phyloP scores from a whole-genome alignment of 2,888 invertebrate species.

The Uropetala carovei region DNA sequence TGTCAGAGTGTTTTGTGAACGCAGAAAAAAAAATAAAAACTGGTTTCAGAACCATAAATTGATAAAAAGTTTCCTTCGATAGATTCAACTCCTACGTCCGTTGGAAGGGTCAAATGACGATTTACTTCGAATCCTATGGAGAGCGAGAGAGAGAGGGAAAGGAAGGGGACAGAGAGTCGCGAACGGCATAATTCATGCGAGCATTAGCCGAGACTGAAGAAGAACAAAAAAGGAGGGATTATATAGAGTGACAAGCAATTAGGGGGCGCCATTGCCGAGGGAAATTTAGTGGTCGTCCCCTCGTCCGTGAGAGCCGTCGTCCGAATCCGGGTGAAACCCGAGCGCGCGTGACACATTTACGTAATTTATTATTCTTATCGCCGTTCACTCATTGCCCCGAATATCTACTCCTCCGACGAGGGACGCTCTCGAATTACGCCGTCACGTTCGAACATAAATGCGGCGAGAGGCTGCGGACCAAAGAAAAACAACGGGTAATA shows the following conservation, averaged over 20 bases:
- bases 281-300: neutral
- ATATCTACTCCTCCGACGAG: neutral
- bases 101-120: neutral
- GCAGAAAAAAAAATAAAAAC: neutral
- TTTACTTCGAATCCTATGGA: neutral
- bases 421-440: neutral
- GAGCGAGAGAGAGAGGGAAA: no score
- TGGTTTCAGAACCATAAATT: neutral
- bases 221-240: constrained; percentile 1
- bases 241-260: constrained; percentile 59
- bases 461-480: no score
- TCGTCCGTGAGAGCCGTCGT: neutral
- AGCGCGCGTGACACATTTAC: constrained; percentile 6
- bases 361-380: constrained; percentile 35
- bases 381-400: constrained; percentile 1
- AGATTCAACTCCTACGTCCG: neutral
- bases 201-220: constrained; percentile 17
- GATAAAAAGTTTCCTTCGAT: constrained; percentile 11
- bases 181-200: constrained; percentile 5
- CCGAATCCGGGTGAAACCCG: constrained; percentile 12
- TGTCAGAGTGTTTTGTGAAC: constrained; percentile 18
- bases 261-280: constrained; percentile 4
- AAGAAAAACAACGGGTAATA: no score
- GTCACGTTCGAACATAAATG: neutral
- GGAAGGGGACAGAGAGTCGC: neutral